Evolutionary conservation across 2,888 invertebrate species (phyloP).

Genomic region (Deilephila elpenor): DNA sequence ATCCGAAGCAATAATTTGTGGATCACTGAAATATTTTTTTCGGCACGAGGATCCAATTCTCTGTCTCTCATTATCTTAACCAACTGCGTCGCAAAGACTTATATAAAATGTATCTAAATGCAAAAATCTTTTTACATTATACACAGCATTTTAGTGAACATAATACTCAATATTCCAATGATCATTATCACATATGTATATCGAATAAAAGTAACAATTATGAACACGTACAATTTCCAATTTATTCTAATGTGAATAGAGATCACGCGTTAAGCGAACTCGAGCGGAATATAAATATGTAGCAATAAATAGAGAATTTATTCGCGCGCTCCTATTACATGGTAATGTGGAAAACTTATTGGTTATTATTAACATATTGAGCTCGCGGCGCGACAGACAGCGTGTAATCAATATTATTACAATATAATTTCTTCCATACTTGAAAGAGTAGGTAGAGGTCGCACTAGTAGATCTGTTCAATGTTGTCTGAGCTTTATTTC

Average conservation of each 20-base stretch:
- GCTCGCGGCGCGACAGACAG: background rate
- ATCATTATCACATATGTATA: background rate
- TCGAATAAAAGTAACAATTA: background rate
- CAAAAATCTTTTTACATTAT: too few relatives aligned
- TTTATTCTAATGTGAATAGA: background rate
- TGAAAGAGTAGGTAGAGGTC: too few relatives aligned
- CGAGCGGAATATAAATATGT: constrained; percentile 23
- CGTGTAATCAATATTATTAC: background rate
- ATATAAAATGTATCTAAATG: too few relatives aligned
- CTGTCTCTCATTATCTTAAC: too few relatives aligned
- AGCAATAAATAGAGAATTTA: constrained; percentile 13
- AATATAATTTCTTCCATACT: too few relatives aligned
- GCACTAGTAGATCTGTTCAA: too few relatives aligned
- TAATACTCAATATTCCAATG: background rate
- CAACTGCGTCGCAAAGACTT: too few relatives aligned
- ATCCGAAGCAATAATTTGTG: too few relatives aligned
- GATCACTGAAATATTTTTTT: too few relatives aligned
- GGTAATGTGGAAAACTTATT: background rate
- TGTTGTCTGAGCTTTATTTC: too few relatives aligned
- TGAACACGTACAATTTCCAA: background rate
- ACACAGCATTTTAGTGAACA: too few relatives aligned
- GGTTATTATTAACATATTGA: constrained; percentile 13
- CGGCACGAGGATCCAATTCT: too few relatives aligned
- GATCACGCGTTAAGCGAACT: background rate
- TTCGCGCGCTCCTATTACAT: constrained; percentile 6